Conservation (phyloP, 2,797 vertebrate genomes). For the Xenopus petersii region DNA sequence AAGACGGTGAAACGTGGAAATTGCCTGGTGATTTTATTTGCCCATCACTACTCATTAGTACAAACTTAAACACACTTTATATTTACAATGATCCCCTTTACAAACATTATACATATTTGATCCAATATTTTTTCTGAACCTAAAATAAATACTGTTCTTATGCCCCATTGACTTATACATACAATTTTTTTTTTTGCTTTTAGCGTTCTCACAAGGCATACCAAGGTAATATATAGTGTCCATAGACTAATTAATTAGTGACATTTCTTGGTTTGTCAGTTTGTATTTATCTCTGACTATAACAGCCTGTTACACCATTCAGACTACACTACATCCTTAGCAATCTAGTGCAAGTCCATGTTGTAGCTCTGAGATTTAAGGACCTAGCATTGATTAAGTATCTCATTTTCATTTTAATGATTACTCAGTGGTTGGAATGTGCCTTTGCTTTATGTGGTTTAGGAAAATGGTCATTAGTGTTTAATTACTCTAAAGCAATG, state of each 20-base stretch:
- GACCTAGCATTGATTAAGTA: constrained; percentile 44
- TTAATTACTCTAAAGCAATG: constrained; percentile 40
- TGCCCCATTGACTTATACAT: no score
- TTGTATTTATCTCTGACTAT: constrained; percentile 3
- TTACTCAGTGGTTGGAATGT: constrained; percentile 35
- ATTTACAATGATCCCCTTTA: no score
- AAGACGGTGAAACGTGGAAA: no score
- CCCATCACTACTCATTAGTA: no score
- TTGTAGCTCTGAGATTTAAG: constrained; percentile 18
- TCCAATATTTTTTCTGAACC: no score
- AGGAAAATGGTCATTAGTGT: constrained; percentile 38
- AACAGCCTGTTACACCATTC: background rate
- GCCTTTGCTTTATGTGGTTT: constrained; percentile 8
- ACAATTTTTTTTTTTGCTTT: no score
- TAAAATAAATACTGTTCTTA: no score
- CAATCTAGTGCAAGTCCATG: background rate
- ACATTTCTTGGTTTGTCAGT: background rate
- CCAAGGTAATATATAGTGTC: background rate
- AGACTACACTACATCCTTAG: background rate
- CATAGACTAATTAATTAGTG: background rate
- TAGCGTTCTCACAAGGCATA: no score
- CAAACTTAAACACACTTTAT: no score
- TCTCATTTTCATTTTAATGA: constrained; percentile 41
- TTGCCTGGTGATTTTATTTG: no score
- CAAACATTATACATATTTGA: no score